A percentile compares a stretch with the other conserved stretches of the same genome.
Evolutionary conservation across 2,888 invertebrate species (phyloP).

Genomic region (Dynastes grantii): DNA sequence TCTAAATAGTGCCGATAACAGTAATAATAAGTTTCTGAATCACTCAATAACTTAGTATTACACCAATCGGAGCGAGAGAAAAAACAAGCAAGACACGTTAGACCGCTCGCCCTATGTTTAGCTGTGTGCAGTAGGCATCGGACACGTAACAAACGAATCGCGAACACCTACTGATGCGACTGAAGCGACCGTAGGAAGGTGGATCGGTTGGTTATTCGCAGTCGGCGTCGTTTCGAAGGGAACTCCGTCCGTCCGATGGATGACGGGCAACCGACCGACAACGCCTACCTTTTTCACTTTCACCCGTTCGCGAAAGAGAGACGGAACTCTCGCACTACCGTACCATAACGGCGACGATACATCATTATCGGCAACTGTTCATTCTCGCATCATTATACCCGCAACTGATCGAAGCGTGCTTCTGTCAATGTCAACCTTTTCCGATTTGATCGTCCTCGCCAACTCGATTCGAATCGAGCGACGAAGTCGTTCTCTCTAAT

Average conservation of each 20-base stretch:
- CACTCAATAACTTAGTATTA: not conserved
- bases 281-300: constrained; percentile 46
- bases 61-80: not conserved
- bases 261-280: not conserved
- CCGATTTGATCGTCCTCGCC: not conserved
- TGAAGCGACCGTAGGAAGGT: not conserved
- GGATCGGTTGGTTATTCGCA: constrained; percentile 24
- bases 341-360: not conserved
- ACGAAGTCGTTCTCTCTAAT: too few species aligned
- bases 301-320: constrained; percentile 42
- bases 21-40: constrained; percentile 9
- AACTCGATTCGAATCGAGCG: not conserved
- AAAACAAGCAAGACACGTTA: not conserved
- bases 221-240: constrained; percentile 50
- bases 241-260: constrained; percentile 31
- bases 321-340: constrained; percentile 24
- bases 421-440: not conserved
- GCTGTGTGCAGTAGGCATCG: not conserved
- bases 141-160: not conserved
- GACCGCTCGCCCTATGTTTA: not conserved
- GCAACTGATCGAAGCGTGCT: not conserved
- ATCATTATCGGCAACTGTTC: not conserved
- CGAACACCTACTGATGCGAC: constrained; percentile 7
- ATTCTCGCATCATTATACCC: not conserved
- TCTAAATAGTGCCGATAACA: not conserved